Conservation (phyloP, 2,797 vertebrate genomes). For the Labeo calbasu region DNA sequence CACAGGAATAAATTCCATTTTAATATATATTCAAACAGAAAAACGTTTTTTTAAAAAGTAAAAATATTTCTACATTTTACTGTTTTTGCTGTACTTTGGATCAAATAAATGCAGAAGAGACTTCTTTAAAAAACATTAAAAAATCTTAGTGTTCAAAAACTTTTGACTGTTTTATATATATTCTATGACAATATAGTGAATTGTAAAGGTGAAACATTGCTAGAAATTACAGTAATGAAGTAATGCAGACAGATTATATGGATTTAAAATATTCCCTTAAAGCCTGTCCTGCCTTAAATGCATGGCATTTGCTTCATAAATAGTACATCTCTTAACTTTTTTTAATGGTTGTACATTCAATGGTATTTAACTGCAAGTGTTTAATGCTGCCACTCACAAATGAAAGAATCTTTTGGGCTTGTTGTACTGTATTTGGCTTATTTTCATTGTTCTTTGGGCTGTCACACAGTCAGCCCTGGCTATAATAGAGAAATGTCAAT, state of each 20-base stretch:
- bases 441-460: neutral
- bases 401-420: neutral
- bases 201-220: neutral
- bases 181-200: neutral
- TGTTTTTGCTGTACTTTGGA: too few relatives aligned
- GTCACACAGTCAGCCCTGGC: neutral
- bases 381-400: neutral
- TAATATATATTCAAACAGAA: too few relatives aligned
- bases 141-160: too few relatives aligned
- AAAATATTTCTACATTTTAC: too few relatives aligned
- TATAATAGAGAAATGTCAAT: conserved; percentile 28
- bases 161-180: too few relatives aligned
- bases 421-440: neutral
- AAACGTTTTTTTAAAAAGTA: too few relatives aligned
- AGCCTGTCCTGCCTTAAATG: neutral
- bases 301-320: neutral
- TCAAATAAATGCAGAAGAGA: too few relatives aligned
- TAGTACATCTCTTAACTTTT: neutral
- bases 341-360: neutral
- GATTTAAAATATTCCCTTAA: neutral
- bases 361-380: neutral
- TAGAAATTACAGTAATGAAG: neutral
- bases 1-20: too few relatives aligned
- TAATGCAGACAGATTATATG: neutral
- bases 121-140: too few relatives aligned